Evolutionary conservation across 1,140 invertebrate species (phyloP).

Genomic region (Micrasema longulum): DNA sequence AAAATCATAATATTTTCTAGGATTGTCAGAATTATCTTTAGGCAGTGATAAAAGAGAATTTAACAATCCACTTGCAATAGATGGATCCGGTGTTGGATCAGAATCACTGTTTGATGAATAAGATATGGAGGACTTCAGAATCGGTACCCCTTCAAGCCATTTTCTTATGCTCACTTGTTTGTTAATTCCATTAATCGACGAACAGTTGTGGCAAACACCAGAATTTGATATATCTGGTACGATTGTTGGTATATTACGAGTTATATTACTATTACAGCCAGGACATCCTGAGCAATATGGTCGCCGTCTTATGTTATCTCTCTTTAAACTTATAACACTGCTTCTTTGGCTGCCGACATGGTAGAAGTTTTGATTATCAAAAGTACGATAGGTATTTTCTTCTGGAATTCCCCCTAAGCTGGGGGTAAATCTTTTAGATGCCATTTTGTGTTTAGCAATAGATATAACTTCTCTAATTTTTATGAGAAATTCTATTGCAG

Average conservation of each 20-base stretch:
- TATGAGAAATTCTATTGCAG: constrained; percentile 85
- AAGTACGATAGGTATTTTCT: constrained; percentile 71
- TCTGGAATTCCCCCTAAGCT: constrained; percentile 85
- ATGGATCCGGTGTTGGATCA: constrained; percentile 55
- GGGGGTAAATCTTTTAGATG: constrained; percentile 82
- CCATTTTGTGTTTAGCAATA: constrained; percentile 89
- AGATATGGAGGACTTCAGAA: constrained; percentile 54
- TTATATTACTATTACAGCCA: constrained; percentile 69
- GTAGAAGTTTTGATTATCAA: constrained; percentile 64
- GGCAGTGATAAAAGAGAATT: constrained; percentile 60
- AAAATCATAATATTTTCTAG: constrained; percentile 56
- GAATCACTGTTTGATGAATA: constrained; percentile 36
- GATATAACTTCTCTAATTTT: constrained; percentile 91
- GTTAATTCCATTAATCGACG: constrained; percentile 68
- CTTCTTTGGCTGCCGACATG: constrained; percentile 68
- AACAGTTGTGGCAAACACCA: constrained; percentile 66
- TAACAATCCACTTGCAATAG: constrained; percentile 57
- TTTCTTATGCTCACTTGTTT: constrained; percentile 80
- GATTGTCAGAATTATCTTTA: constrained; percentile 55
- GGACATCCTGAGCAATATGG: constrained; percentile 74
- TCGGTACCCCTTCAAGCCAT: constrained; percentile 82
- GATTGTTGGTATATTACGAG: constrained; percentile 58
- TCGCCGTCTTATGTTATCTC: constrained; percentile 69
- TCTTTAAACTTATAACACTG: constrained; percentile 69
- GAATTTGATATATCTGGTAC: constrained; percentile 63